Base-by-base conservation (phyloP, 2,888 invertebrate species). In the Lamellibrachia satsuma region DNA sequence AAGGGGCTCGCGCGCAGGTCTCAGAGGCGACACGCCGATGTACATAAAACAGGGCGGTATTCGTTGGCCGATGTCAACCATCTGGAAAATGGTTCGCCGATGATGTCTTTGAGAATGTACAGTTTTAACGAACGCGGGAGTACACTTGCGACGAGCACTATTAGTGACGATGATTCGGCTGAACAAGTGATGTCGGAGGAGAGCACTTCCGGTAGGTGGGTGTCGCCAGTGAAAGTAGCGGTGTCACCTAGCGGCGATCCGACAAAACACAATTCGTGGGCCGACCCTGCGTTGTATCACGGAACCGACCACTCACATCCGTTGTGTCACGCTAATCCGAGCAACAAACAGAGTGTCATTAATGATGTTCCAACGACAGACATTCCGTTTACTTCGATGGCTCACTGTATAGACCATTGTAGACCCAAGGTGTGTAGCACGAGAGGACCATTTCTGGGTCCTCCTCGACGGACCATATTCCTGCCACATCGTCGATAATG, bases 351-450 rank as follows among this genome's bases (percentile, higher is more conserved):
- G 22, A 75, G 3, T 75, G 75, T 75, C 22, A 75, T 75, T 22
- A n/a, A 75, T 15, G 75, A 75, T 75, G 75, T 75, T 75, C 75
- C 15, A 75, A 75, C 75, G 15, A 15, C 75, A 75, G 75, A 75
- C 75, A 75, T 75, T 75, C 75, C 75, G 75, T 75, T 75, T 75
- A n/a, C 75, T 6, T 75, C 75, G 22, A 75, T 75, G 75, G 75
- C 75, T 75, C 75, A 75, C 75, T 75, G 75, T 75, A 75, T 75
- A 75, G 75, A 75, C 75, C 75, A 75, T 75, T 75, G 75, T 22
- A 75, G 22, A 75, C 75, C 75, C 15, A 75, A n/a, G 75, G 22
- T 75, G 75, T 75, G 75, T 75, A 75, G n/a, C 75, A 75, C 75
- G n/a, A 75, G 75, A 15, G 75, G 75, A 75, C 75, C 75, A 75